phyloP scores from a whole-genome alignment of 2,797 vertebrate species.

The Petrocephalus sullivani region DNA sequence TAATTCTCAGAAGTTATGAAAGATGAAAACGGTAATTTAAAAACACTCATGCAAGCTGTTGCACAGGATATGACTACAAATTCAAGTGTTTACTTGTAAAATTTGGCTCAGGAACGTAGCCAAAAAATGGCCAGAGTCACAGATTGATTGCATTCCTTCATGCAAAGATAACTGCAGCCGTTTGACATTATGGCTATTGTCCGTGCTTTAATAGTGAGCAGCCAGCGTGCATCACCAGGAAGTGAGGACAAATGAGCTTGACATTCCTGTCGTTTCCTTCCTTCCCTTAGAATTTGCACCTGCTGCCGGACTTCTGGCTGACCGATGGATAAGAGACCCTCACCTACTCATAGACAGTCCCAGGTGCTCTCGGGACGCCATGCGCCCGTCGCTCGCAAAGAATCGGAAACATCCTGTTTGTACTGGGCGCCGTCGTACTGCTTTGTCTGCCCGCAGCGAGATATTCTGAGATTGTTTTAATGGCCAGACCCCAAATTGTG shows the following conservation, averaged over 20 bases:
- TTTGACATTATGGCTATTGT: background rate
- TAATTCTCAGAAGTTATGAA: background rate
- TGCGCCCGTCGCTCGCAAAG: background rate
- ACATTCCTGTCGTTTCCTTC: background rate
- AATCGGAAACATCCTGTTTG: conserved; percentile 18
- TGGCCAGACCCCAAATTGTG: background rate
- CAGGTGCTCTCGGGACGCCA: background rate
- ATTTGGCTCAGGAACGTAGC: background rate
- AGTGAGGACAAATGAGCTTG: background rate
- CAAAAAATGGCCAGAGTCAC: background rate
- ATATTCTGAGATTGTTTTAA: conserved; percentile 3
- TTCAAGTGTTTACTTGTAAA: background rate
- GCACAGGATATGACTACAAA: background rate
- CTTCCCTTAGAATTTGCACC: conserved; percentile 19
- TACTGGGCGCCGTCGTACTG: background rate
- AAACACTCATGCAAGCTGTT: background rate
- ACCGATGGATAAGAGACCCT: background rate
- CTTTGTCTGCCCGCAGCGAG: conserved; percentile 4
- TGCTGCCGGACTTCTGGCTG: conserved; percentile 1
- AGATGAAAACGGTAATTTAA: background rate
- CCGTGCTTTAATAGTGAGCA: background rate
- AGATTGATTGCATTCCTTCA: background rate
- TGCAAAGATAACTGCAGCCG: background rate
- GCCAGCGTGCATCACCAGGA: background rate
- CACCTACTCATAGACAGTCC: background rate